Conservation (phyloP, 1,140 invertebrate genomes). For the Pinna nobilis region DNA sequence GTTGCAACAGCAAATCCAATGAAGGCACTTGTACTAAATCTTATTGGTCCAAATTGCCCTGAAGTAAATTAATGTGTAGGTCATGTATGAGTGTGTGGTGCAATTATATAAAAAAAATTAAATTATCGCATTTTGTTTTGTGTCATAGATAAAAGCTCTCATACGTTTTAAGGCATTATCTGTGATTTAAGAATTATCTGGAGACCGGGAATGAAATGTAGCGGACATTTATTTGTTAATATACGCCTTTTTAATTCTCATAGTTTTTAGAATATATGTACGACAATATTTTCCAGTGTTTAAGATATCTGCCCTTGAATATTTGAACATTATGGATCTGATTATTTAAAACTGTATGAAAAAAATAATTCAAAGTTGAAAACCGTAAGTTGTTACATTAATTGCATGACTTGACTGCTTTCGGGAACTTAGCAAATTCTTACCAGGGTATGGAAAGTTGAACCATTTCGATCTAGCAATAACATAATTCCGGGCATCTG, state of each 20-base stretch:
- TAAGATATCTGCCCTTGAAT: background rate
- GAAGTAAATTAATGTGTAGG: constrained; percentile 12
- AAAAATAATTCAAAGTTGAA: background rate
- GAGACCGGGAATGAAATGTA: background rate
- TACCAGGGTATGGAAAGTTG: constrained; percentile 88
- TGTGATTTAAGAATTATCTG: background rate
- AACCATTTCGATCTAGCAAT: constrained; percentile 87
- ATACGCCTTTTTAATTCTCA: background rate
- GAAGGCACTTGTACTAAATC: constrained; percentile 42
- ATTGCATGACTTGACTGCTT: background rate
- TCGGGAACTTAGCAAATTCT: too few relatives aligned
- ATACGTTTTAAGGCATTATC: background rate
- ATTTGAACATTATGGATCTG: background rate
- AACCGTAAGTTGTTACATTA: background rate
- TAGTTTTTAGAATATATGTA: background rate
- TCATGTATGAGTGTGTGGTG: background rate
- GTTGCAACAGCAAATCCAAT: constrained; percentile 51
- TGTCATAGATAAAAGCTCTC: background rate
- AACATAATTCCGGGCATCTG: constrained; percentile 85
- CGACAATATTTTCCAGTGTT: background rate
- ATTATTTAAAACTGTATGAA: background rate
- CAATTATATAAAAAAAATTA: background rate
- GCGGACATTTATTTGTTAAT: background rate
- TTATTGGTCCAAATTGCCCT: constrained; percentile 56
- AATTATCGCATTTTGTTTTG: background rate